Evolutionary conservation across 2,888 invertebrate species (phyloP), one percentile per base, ranked within the genome.

Genomic region (Meteorus colon): DNA sequence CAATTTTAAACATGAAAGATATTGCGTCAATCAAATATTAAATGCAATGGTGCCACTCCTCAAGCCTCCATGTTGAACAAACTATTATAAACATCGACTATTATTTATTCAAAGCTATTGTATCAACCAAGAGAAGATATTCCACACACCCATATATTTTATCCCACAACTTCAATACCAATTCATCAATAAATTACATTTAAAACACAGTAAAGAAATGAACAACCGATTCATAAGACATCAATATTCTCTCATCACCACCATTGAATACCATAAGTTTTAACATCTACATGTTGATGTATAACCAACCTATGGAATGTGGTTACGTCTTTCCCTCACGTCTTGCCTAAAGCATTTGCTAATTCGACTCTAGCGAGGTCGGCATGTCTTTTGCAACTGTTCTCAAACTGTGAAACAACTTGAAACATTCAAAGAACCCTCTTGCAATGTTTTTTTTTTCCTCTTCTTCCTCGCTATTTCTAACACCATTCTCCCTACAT

Each of bases 281-380:
- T 34, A 2, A 19, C 10, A 37, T 41, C 37, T 24, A 66, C 34
- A 10, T 12, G 69, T 60, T 34, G 62, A 8, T 41, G 8, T 12
- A 41, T 41, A 41, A 41, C 41, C 48, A 48, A 48, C 48, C 51
- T 69, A 48, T 75, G 74, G 70, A 76, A 76, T 74, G 76, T 29
- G 31, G 37, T 67, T 62, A 34, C 71, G 14, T 37, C 27, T 34
- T 69, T 75, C 37, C 14, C 45, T 72, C 24, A 4, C 37, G 24
- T 41, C 74, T 68, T 69, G 73, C 72, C 74, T 74, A 72, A 77
- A 77, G 19, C 59, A 19, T 27, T 71, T 62, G 74, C 48, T 73
- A 75, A 75, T 73, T 65, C 8, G 59, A 63, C 24, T 41, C 5
- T 24, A 34, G 55, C 29, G 73, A 59, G 73, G 41, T 66, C 66